Percentiles rank a stretch among this genome's conserved stretches.
phyloP scores from a whole-genome alignment of 2,113 vertebrate genomes.

The Glaucidium brasilianum region DNA sequence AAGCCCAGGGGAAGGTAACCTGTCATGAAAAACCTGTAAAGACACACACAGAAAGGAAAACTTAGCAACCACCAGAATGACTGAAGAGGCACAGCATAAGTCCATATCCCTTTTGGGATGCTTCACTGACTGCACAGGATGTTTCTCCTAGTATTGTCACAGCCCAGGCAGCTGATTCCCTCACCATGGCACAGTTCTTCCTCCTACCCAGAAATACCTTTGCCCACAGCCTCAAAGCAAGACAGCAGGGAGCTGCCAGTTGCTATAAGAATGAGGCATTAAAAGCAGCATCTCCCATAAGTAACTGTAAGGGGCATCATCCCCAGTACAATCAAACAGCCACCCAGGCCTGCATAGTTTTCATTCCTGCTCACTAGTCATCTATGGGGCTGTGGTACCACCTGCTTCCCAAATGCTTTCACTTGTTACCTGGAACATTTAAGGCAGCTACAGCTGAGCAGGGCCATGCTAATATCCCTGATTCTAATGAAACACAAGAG shows the following conservation, averaged over 20 bases:
- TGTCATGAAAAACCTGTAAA: conserved; percentile 92
- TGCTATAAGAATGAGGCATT: neutral
- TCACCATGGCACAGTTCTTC: neutral
- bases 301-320: neutral
- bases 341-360: neutral
- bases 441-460: neutral
- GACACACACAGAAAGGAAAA: neutral
- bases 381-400: neutral
- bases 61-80: neutral
- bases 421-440: neutral
- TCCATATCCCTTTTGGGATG: neutral
- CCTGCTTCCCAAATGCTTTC: neutral
- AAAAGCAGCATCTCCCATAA: neutral
- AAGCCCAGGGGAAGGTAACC: conserved; percentile 94
- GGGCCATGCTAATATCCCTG: accelerated
- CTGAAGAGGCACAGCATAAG: neutral
- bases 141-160: neutral
- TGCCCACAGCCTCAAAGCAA: neutral
- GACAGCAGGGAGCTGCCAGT: neutral
- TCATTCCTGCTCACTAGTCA: neutral
- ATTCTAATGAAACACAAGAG: neutral
- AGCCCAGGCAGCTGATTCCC: neutral
- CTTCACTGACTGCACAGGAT: neutral
- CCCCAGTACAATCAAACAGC: neutral
- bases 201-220: neutral